A percentile compares a stretch with the other conserved stretches of the same genome.
phyloP scores from a whole-genome alignment of 1,140 invertebrate species.

The Micrasema minimum region DNA sequence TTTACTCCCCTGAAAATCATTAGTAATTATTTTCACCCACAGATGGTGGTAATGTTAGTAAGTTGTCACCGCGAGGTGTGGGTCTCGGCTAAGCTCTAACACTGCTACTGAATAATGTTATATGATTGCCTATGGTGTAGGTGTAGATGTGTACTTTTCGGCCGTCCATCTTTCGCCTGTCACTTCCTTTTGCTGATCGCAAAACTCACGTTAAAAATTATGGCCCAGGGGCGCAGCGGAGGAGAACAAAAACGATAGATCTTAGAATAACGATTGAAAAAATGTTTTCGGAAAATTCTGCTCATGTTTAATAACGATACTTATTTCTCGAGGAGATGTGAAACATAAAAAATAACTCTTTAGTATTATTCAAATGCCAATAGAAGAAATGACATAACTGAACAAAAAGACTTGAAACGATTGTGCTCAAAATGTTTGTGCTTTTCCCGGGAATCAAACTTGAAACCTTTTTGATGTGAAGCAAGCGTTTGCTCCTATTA shows the following conservation, averaged over 20 bases:
- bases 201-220: constrained; percentile 54
- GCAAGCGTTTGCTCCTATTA: no score
- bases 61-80: constrained; percentile 15
- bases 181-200: constrained; percentile 54
- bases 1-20: neutral
- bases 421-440: no score
- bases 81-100: constrained; percentile 22
- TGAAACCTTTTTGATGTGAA: no score
- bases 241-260: constrained; percentile 11
- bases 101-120: constrained; percentile 17
- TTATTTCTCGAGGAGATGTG: no score
- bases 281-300: no score
- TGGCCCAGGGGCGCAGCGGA: constrained; percentile 45
- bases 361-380: no score
- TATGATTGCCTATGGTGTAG: constrained; percentile 31
- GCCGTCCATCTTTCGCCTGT: constrained; percentile 53
- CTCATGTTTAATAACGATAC: no score
- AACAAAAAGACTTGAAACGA: no score
- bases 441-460: no score
- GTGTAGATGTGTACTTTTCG: constrained; percentile 47
- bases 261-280: no score
- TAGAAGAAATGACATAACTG: no score
- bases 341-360: no score
- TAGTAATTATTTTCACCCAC: constrained; percentile 10
- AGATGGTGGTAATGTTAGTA: constrained; percentile 30